Evolutionary conservation across 2,888 invertebrate species (phyloP).

Genomic region (Oligia latruncula): DNA sequence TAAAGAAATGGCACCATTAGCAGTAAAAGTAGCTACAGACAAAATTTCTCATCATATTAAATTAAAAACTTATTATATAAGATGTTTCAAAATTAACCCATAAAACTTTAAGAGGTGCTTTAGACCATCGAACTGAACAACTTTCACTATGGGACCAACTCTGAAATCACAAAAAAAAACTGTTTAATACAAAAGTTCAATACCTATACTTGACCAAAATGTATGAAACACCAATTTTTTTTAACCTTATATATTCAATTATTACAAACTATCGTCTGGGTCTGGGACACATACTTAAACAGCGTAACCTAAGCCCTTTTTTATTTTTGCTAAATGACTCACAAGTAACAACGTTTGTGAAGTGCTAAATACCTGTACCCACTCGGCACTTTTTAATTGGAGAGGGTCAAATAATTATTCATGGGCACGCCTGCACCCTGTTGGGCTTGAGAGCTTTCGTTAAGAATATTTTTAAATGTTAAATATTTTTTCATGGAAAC

Average conservation of each 20-base stretch:
- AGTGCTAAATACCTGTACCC: conserved; percentile 70
- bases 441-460: conserved; percentile 60
- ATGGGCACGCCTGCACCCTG: conserved; percentile 68
- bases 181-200: too few relatives aligned
- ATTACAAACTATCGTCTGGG: conserved; percentile 20
- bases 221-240: too few relatives aligned
- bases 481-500: conserved; percentile 42
- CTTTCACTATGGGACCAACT: too few relatives aligned
- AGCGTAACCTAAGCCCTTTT: conserved; percentile 36
- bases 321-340: conserved; percentile 64
- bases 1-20: background rate
- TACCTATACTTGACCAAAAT: too few relatives aligned
- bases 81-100: too few relatives aligned
- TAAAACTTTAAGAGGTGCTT: too few relatives aligned
- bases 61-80: conserved; percentile 14
- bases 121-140: too few relatives aligned
- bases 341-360: conserved; percentile 66
- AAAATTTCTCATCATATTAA: background rate
- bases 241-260: too few relatives aligned
- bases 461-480: conserved; percentile 66
- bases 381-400: conserved; percentile 77
- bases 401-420: conserved; percentile 78
- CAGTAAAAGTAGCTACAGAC: background rate
- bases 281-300: background rate
- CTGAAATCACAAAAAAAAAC: too few relatives aligned